Conservation (phyloP, 2,797 vertebrate genomes). For the Falco concolor region DNA sequence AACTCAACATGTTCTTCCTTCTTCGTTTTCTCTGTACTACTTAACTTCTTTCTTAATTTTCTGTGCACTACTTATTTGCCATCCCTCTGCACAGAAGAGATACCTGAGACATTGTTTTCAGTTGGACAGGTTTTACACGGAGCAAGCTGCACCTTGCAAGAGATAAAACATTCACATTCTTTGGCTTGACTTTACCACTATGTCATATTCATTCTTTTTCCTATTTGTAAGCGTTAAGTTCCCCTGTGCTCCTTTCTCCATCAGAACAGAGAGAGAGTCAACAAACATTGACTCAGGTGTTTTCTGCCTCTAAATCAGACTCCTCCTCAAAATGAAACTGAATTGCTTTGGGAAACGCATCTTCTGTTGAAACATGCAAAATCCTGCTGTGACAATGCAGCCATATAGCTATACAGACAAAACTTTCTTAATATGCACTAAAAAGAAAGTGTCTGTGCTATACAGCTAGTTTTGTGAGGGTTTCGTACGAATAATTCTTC, state of each 20-base stretch:
- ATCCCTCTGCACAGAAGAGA: neutral
- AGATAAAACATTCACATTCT: neutral
- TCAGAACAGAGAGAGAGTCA: neutral
- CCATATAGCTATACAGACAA: neutral
- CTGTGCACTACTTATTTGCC: neutral
- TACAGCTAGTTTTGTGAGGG: neutral
- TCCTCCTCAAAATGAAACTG: neutral
- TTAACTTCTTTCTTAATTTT: neutral
- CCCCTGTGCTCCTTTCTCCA: neutral
- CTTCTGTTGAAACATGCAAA: neutral
- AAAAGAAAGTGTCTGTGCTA: neutral
- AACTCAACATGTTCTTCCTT: neutral
- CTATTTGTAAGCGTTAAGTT: neutral
- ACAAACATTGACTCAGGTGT: rapidly evolving
- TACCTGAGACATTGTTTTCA: neutral
- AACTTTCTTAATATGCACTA: neutral
- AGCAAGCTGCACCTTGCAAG: neutral
- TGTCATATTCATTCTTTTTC: neutral
- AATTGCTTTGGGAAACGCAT: neutral
- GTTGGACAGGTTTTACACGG: neutral
- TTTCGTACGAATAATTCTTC: neutral
- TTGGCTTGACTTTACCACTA: neutral
- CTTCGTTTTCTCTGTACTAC: neutral
- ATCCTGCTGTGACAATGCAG: neutral
- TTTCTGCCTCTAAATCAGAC: neutral